phyloP scores from a whole-genome alignment of 1,140 invertebrate genomes.

The Neelides sp. region DNA sequence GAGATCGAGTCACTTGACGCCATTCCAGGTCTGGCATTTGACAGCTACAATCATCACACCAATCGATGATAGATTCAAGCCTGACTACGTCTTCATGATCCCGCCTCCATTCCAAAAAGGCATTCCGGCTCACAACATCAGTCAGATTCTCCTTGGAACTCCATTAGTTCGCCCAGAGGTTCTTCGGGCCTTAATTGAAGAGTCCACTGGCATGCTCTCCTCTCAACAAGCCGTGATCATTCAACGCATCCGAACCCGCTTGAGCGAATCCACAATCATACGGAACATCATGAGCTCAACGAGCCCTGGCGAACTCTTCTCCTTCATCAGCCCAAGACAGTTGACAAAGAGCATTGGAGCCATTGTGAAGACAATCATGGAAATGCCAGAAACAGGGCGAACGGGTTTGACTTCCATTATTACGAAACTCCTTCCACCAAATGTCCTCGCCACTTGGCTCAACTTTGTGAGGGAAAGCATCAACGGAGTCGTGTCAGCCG shows the following conservation, averaged over 20 bases:
- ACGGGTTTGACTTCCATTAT: conserved; percentile 20
- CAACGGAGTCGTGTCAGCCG: background rate
- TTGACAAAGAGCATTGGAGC: conserved; percentile 19
- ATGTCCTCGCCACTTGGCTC: conserved; percentile 13
- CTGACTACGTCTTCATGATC: conserved; percentile 24
- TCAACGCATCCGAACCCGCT: conserved; percentile 11
- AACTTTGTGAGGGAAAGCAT: conserved; percentile 12
- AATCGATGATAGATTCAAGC: conserved; percentile 19
- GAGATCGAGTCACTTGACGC: conserved; percentile 10
- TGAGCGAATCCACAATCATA: conserved; percentile 15
- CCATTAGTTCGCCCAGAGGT: conserved; percentile 19
- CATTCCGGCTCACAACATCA: conserved; percentile 25
- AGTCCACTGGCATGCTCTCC: conserved; percentile 21
- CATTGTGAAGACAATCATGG: conserved; percentile 25
- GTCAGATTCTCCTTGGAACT: conserved; percentile 11
- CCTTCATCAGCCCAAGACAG: conserved; percentile 15
- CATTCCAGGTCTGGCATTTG: conserved; percentile 21
- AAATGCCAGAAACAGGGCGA: conserved; percentile 24
- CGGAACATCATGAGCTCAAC: conserved; percentile 16
- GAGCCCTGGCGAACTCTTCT: conserved; percentile 16
- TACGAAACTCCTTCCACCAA: conserved; percentile 19
- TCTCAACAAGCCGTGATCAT: conserved; percentile 27
- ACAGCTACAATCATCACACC: conserved; percentile 4
- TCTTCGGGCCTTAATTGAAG: conserved; percentile 19
- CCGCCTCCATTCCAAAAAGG: conserved; percentile 25